Evolutionary conservation across 2,113 vertebrate species (phyloP).

Genomic region (Campylorhamphus procurvoides): DNA sequence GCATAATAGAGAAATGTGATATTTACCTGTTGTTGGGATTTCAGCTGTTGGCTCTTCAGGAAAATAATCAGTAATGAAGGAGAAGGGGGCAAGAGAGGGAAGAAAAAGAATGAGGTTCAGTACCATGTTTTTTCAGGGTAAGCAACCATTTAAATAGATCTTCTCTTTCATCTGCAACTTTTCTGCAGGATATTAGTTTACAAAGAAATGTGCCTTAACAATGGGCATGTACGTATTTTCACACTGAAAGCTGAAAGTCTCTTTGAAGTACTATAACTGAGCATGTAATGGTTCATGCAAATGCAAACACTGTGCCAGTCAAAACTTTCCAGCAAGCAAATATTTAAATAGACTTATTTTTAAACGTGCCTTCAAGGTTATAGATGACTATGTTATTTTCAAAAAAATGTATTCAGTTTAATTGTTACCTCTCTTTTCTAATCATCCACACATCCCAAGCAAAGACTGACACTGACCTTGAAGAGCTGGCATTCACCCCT

Average conservation of each 20-base stretch:
- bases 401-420: neutral
- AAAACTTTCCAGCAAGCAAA: neutral
- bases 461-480: neutral
- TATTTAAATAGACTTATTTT: neutral
- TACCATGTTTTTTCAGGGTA: neutral
- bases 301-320: neutral
- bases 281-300: neutral
- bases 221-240: neutral
- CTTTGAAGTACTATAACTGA: constrained; percentile 10
- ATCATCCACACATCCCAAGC: neutral
- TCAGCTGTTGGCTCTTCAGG: constrained; percentile 49
- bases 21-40: constrained; percentile 63
- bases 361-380: neutral
- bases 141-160: neutral
- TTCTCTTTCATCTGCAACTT: neutral
- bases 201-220: neutral
- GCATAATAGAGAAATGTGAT: neutral
- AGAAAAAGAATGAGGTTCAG: neutral
- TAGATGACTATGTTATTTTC: neutral
- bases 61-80: neutral
- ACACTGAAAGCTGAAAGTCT: neutral
- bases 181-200: neutral
- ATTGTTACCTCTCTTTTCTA: neutral
- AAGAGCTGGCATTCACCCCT: neutral
- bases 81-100: rapidly evolving